Conservation (phyloP, 2,888 invertebrate species). For the Cerastis leucographa region DNA sequence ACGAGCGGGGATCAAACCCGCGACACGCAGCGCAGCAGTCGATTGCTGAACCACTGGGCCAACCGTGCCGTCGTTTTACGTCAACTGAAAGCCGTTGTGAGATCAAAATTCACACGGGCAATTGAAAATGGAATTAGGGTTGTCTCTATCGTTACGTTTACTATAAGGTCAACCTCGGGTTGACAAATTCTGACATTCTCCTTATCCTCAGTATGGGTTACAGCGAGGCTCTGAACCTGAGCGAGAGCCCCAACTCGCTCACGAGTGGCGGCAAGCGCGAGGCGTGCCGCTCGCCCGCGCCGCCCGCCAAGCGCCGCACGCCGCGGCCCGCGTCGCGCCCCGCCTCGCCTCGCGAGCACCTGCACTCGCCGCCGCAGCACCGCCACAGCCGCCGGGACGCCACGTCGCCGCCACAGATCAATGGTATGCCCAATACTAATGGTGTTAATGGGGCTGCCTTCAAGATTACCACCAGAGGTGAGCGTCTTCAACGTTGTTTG, state of each 20-base stretch:
- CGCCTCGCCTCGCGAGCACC: slow-evolving; percentile 74
- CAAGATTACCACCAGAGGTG: slow-evolving; percentile 96
- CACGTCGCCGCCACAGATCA: slow-evolving; percentile 67
- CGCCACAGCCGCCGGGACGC: slow-evolving; percentile 63
- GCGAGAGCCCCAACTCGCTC: slow-evolving; percentile 91
- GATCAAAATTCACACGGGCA: not conserved
- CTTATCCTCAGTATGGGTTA: slow-evolving; percentile 66
- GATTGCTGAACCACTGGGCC: no score
- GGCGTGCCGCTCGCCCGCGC: slow-evolving; percentile 90
- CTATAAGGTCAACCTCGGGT: slow-evolving; percentile 32
- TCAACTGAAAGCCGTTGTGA: not conserved
- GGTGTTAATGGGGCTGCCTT: slow-evolving; percentile 93
- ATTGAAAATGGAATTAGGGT: not conserved
- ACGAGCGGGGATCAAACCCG: no score
- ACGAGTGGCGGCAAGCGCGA: slow-evolving; percentile 84
- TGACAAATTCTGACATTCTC: slow-evolving; percentile 51
- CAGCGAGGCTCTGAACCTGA: slow-evolving; percentile 96
- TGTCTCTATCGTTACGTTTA: not conserved
- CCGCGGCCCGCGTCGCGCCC: slow-evolving; percentile 81
- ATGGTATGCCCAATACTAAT: slow-evolving; percentile 70
- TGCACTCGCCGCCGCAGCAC: slow-evolving; percentile 62
- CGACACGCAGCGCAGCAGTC: no score
- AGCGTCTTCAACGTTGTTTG: slow-evolving; percentile 23
- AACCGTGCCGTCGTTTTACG: no score
- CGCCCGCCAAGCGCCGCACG: slow-evolving; percentile 91